A percentile compares a stretch with the other conserved stretches of the same genome.
Conservation (phyloP, 2,797 vertebrate species). For the Peromyscus melanophrys region DNA sequence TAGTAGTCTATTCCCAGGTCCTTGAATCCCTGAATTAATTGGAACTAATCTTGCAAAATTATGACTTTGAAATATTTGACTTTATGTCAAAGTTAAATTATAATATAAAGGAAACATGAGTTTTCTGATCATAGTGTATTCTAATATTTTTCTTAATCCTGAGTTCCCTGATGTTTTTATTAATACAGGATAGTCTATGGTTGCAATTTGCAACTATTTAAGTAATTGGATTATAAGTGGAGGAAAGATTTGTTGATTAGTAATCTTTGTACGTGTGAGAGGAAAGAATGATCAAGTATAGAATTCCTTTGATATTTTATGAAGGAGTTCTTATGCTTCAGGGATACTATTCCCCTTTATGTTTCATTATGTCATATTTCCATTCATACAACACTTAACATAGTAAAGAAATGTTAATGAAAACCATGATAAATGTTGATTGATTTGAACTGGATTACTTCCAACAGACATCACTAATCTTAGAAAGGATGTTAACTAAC, state of each 20-base stretch:
- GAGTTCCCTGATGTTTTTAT: neutral
- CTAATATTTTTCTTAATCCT: neutral
- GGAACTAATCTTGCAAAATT: neutral
- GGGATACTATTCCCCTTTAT: neutral
- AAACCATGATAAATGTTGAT: neutral
- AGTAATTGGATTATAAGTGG: neutral
- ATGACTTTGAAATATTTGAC: slow-evolving; percentile 31
- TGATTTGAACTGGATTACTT: neutral
- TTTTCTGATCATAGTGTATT: neutral
- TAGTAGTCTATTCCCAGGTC: neutral
- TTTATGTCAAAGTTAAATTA: neutral
- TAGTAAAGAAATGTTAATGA: neutral
- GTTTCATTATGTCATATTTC: neutral
- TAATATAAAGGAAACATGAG: neutral
- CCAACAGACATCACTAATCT: neutral
- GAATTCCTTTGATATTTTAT: neutral
- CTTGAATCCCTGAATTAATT: slow-evolving; percentile 31
- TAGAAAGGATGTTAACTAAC: neutral
- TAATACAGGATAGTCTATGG: neutral
- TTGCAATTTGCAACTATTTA: neutral
- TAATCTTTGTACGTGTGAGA: neutral
- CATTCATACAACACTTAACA: neutral
- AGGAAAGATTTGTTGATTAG: neutral
- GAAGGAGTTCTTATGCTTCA: neutral
- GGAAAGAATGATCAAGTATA: neutral